Base-by-base conservation (phyloP, 2,888 invertebrate genomes). In the Netelia fuscicornis region DNA sequence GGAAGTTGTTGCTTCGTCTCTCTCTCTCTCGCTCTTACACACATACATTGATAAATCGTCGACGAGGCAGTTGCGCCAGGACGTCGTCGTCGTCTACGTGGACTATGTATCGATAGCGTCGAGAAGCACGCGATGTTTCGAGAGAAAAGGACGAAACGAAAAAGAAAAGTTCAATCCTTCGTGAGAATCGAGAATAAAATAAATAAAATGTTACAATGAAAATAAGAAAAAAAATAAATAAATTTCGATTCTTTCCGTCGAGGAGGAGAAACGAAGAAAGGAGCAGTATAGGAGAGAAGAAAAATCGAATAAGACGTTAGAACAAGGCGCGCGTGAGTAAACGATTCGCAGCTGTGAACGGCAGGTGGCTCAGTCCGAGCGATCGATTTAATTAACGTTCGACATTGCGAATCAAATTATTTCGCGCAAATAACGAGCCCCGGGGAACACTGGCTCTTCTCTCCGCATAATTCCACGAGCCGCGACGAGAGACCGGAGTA, bases 1-100 rank as follows among this genome's bases (percentile, higher is more conserved):
- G 88, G 88, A 88, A 89, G 88, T 89, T 88, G 86, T 86, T 86
- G 86, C 86, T 86, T 86, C 82, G 67, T 86, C 86, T 87, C 87
- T 65, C 81, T 83, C 86, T 81, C 79, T 37, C 72, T 72, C 62
- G 75, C 52, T 65, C 62, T 74, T 70, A 37, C 58, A 58, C 72
- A 54, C 70, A 54, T 44, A 56, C n/a, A 52, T 68, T 13, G 68
- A 56, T 74, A 64, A 71, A 84, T 62, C 84, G 75, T 75, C 74
- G 74, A 52, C 62, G 75, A 67, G 81, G 58, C 30, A 20, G 70
- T 82, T 79, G 81, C 79, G 75, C 79, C 70, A 54, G 79, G 64
- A 20, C 64, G 60, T 84, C 60, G 60, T 84, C 60, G 60, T 42
- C 68, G 79, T 75, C 75, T 54, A 9, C 70, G 74, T 84, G 23